These are phyloP conservation scores for Gadopsis bispinosus DNA, from an alignment of 2,797 vertebrate genomes.

Conservation along the genomic window DNA sequence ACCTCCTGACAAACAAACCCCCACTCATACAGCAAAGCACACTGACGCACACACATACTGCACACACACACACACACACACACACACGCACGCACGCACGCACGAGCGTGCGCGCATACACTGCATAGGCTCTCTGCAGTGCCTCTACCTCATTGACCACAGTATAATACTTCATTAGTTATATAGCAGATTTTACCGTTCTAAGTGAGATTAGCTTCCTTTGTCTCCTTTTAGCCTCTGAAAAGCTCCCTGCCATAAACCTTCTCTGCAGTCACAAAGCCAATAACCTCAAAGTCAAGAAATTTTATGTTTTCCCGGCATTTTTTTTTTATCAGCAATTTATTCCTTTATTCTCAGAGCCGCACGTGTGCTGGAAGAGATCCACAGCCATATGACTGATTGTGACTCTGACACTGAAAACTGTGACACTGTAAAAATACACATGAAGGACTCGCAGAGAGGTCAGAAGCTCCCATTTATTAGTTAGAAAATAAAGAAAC, in stretches of 20 bases:
- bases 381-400: constrained; percentile 74
- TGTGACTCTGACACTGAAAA: constrained; percentile 58
- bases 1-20: constrained; percentile 68
- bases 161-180: constrained; percentile 81
- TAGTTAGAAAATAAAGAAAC: constrained; percentile 34
- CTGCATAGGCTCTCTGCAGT: constrained; percentile 60
- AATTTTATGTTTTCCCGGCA: constrained; percentile 76
- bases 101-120: constrained; percentile 7
- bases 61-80: constrained; percentile 25
- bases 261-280: constrained; percentile 64
- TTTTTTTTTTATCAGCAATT: constrained; percentile 72
- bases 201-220: constrained; percentile 78
- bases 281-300: constrained; percentile 78
- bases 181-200: constrained; percentile 79
- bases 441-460: constrained; percentile 41
- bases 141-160: constrained; percentile 76
- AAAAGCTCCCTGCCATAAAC: constrained; percentile 68
- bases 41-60: constrained; percentile 18
- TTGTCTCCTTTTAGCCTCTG: constrained; percentile 73
- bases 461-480: constrained; percentile 49
- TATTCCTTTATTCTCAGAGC: constrained; percentile 66
- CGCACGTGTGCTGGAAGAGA: constrained; percentile 67
- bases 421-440: constrained; percentile 66
- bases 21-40: constrained; percentile 43
- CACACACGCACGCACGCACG: constrained; percentile 18